Conservation (phyloP, 2,113 vertebrate species). For the Epinephelus lanceolatus region DNA sequence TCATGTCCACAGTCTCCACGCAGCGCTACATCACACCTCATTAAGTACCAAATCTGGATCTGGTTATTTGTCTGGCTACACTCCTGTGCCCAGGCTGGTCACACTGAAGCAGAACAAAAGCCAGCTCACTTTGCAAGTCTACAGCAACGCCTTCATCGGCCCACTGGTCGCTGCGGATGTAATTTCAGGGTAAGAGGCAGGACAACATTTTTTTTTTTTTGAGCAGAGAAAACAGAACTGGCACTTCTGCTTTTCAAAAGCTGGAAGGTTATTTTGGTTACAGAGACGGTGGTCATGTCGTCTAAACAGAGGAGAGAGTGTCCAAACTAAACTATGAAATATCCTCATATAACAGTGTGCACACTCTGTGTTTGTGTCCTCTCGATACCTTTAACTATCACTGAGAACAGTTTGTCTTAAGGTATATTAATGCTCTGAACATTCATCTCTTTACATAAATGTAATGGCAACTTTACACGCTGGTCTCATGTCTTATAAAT, state of each 20-base stretch:
- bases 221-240: slow-evolving; percentile 3
- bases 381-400: background rate
- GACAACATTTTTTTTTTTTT: slow-evolving; percentile 17
- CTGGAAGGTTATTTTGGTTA: slow-evolving; percentile 33
- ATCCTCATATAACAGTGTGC: background rate
- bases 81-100: slow-evolving; percentile 21
- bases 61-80: slow-evolving; percentile 43
- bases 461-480: background rate
- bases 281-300: slow-evolving; percentile 1
- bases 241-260: background rate
- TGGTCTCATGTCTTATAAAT: background rate
- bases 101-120: slow-evolving; percentile 38
- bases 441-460: background rate
- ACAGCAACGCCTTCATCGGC: slow-evolving; percentile 4
- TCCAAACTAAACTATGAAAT: slow-evolving; percentile 4
- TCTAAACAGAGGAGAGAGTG: slow-evolving; percentile 11
- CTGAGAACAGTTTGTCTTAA: too few species aligned
- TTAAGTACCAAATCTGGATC: slow-evolving; percentile 64
- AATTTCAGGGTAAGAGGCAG: slow-evolving; percentile 49
- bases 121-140: slow-evolving; percentile 22
- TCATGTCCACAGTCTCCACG: slow-evolving; percentile 23
- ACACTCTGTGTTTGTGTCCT: background rate
- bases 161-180: slow-evolving; percentile 31
- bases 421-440: too few species aligned
- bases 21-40: slow-evolving; percentile 63